Evolutionary conservation across 2,113 vertebrate species (phyloP).

Genomic region (Sceloporus tristichus): DNA sequence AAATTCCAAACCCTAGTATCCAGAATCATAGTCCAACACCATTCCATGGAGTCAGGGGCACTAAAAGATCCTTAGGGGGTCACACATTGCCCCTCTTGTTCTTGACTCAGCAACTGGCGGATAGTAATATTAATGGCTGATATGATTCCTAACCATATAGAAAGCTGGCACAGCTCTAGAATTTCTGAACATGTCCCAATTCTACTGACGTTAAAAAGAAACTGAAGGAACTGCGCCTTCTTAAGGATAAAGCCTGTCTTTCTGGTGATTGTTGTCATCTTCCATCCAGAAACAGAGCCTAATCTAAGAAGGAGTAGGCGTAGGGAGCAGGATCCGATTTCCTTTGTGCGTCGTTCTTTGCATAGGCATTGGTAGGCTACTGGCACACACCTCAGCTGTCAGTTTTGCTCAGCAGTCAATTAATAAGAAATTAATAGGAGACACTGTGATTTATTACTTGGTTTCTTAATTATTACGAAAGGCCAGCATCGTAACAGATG

Average conservation of each 20-base stretch:
- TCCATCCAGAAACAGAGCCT: not conserved
- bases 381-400: not conserved
- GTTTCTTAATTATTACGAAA: conserved; percentile 40
- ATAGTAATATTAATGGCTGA: not conserved
- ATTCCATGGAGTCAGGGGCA: too few species aligned
- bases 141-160: not conserved
- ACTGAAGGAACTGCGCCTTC: not conserved
- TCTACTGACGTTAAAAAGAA: not conserved
- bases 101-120: not conserved
- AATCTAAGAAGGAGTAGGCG: not conserved
- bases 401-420: conserved; percentile 22
- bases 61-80: too few species aligned
- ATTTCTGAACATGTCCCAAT: too few species aligned
- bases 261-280: not conserved
- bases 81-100: too few species aligned
- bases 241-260: not conserved
- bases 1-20: too few species aligned
- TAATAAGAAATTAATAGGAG: conserved; percentile 31
- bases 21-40: too few species aligned
- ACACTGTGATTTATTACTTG: conserved; percentile 28
- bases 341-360: not conserved
- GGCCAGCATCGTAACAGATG: conserved; percentile 26
- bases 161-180: not conserved
- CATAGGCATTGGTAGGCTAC: not conserved
- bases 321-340: conserved; percentile 3